Evolutionary conservation across 1,140 invertebrate genomes (phyloP), one percentile per base, ranked within the genome.

Genomic region (Dreissena rostriformis): DNA sequence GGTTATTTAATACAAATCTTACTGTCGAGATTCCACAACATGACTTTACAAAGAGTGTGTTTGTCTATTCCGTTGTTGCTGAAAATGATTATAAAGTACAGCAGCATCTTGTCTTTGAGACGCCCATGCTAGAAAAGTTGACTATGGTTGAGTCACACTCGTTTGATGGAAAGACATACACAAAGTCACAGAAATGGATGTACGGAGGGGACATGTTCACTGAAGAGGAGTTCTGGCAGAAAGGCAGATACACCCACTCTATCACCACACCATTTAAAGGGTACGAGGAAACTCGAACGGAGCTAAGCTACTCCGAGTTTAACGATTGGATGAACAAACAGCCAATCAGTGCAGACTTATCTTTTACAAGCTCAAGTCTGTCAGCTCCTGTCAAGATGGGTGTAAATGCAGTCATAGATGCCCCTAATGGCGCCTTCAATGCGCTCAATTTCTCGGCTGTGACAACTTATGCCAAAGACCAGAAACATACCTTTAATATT

Each of bases 251-350:
- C 24, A 19, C 49, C 19, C 73, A 52, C 22, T 49, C 26, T 39
- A 15, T n/a, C 17, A 66, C 7, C 39, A 81, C 15, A 28, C 53
- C 79, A 24, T 28, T 81, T 49, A 70, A 81, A 66, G 70, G 70
- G 61, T 81, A 51, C 73, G 79, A 81, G 22, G 26, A 65, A 15
- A 61, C 17, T 52, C 11, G 5, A 39, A 39, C 8, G 39, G 39
- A 39, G 8, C 39, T 39, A 39, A 2, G 39, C 2, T 39, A 39
- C 39, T 39, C 39, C 8, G 39, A 39, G 39, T 39, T 39, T 39
- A 39, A 39, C 39, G 39, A 39, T 39, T 39, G 39, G 39, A 39
- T 39, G 39, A 39, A 39, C 39, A 39, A 39, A 39, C 39, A 39
- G 39, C 39, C 39, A 39, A 39, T 39, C 39, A 39, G 39, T 39